Conservation (phyloP, 2,113 vertebrate species). For the Plecturocebus donacophilus region DNA sequence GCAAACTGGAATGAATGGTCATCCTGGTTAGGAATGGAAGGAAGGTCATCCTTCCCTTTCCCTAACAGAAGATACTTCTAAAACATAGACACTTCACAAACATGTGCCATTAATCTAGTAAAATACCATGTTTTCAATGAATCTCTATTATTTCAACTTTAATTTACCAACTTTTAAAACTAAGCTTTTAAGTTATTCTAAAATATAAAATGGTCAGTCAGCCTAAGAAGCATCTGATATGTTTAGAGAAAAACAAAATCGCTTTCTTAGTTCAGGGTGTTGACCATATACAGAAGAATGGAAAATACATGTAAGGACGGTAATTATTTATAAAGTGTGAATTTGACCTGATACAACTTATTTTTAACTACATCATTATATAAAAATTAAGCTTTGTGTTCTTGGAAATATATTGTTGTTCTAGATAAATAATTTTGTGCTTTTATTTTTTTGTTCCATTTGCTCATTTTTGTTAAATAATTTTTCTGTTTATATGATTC, state of each 20-base stretch:
- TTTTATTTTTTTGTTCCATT: not conserved
- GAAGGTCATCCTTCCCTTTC: not conserved
- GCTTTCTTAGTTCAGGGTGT: not conserved
- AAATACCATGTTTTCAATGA: not conserved
- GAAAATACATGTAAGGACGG: not conserved
- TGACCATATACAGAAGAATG: not conserved
- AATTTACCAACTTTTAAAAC: not conserved
- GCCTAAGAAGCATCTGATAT: not conserved
- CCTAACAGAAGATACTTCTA: not conserved
- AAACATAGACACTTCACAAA: not conserved
- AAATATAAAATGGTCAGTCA: not conserved
- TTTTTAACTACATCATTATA: not conserved
- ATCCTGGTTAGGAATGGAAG: not conserved
- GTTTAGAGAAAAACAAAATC: not conserved
- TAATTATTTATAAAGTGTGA: not conserved
- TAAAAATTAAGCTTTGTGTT: not conserved
- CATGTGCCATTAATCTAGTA: not conserved
- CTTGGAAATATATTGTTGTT: not conserved
- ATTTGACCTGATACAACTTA: not conserved
- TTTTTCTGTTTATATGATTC: not conserved
- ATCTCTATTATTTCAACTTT: slow-evolving; percentile 1
- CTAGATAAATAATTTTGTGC: not conserved
- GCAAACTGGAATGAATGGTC: not conserved
- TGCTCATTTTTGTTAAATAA: not conserved
- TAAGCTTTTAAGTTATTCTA: not conserved